Conservation (phyloP, 2,888 invertebrate species). For the Spisula solida region DNA sequence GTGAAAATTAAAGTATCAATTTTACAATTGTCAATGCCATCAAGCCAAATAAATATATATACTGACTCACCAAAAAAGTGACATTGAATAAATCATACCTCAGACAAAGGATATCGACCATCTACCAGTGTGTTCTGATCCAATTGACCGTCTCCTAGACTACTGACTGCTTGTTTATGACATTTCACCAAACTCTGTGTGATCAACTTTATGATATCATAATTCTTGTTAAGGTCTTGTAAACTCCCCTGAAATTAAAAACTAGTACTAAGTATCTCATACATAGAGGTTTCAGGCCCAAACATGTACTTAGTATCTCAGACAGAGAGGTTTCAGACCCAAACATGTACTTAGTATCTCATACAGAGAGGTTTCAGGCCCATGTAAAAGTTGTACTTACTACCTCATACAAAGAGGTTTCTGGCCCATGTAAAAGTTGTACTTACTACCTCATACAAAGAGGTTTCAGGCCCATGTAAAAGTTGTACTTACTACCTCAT, state of each 20-base stretch:
- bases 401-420: too few species aligned
- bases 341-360: conserved; percentile 2
- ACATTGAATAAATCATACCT: conserved; percentile 80
- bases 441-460: not conserved
- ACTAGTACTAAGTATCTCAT: conserved; percentile 8
- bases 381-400: too few species aligned
- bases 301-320: too few species aligned
- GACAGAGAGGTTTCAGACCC: too few species aligned
- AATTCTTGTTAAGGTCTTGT: conserved; percentile 88
- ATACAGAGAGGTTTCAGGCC: not conserved
- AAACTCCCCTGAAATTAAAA: conserved; percentile 85
- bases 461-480: too few species aligned
- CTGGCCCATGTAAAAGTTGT: conserved; percentile 37
- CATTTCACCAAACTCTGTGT: conserved; percentile 87
- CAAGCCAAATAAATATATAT: too few species aligned
- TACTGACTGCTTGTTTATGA: conserved; percentile 86
- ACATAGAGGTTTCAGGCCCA: not conserved
- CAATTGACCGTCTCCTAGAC: conserved; percentile 80
- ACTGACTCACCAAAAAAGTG: too few species aligned
- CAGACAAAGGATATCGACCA: conserved; percentile 87
- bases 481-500: too few species aligned
- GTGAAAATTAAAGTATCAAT: too few species aligned
- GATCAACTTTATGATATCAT: conserved; percentile 88
- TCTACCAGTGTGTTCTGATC: conserved; percentile 86
- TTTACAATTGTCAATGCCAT: too few species aligned